Conservation (phyloP, 2,888 invertebrate species). For the Drosophila neutralis region DNA sequence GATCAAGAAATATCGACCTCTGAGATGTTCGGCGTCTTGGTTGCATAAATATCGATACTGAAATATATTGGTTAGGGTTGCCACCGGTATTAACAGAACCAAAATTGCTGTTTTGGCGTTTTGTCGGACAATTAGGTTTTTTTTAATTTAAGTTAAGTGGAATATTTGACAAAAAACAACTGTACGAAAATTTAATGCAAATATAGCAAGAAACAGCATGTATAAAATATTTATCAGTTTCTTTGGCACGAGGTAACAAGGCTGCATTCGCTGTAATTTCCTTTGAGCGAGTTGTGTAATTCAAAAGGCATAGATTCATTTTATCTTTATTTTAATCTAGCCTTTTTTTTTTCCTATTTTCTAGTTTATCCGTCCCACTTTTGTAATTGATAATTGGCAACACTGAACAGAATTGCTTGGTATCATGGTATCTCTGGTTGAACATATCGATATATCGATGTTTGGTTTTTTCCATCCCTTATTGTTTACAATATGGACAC, state of each 20-base stretch:
- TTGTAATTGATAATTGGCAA: neutral
- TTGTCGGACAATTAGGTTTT: neutral
- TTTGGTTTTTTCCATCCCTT: constrained; percentile 13
- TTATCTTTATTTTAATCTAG: neutral
- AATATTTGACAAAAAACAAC: neutral
- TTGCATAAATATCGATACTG: neutral
- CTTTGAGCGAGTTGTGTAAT: neutral
- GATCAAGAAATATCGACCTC: neutral
- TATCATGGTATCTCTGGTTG: neutral
- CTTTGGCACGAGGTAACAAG: neutral
- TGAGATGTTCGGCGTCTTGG: neutral
- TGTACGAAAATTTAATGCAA: neutral
- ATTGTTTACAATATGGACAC: constrained; percentile 55
- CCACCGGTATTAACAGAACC: neutral
- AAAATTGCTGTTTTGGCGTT: neutral
- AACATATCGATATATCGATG: constrained; percentile 11
- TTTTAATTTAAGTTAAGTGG: neutral
- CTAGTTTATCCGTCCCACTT: neutral
- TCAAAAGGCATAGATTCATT: neutral
- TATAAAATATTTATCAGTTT: neutral
- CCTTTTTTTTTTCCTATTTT: neutral
- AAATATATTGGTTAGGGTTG: neutral
- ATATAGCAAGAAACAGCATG: neutral
- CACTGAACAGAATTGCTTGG: neutral
- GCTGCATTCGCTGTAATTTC: neutral